Percentiles rank a stretch among this genome's conserved stretches.
These are phyloP conservation scores for Carcina quercana DNA, from an alignment of 2,888 invertebrate species.

Conservation along the genomic window DNA sequence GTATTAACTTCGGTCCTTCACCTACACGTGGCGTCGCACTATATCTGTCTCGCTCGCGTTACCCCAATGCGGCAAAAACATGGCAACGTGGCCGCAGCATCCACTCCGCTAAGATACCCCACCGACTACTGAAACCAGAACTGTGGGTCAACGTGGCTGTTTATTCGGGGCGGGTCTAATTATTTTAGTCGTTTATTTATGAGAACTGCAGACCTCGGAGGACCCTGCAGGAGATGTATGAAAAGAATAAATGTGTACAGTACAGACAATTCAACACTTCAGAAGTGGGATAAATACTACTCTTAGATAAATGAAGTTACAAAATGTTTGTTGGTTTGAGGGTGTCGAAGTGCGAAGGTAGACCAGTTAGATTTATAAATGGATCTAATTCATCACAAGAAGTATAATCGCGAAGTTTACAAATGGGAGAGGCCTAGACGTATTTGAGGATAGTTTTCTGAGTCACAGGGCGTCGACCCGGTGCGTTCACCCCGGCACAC, in stretches of 20 bases:
- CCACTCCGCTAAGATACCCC: slow-evolving; percentile 21
- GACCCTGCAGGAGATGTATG: neutral
- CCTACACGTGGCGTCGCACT: slow-evolving; percentile 16
- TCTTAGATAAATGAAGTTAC: too few species aligned
- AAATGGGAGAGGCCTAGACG: slow-evolving; percentile 39
- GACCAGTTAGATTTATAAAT: too few species aligned
- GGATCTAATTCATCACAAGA: too few species aligned
- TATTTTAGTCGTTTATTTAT: neutral
- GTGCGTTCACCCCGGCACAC: slow-evolving; percentile 33
- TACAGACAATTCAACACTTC: too few species aligned
- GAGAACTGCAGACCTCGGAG: neutral
- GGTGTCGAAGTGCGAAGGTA: too few species aligned
- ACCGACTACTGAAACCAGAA: too few species aligned
- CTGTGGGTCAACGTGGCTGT: neutral
- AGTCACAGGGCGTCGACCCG: slow-evolving; percentile 50
- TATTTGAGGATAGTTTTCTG: slow-evolving; percentile 47
- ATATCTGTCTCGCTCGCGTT: slow-evolving; percentile 37
- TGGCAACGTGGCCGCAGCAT: slow-evolving; percentile 47
- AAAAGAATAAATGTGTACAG: too few species aligned
- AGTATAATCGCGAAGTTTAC: slow-evolving; percentile 30
- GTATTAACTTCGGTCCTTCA: slow-evolving; percentile 21
- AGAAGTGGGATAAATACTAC: too few species aligned
- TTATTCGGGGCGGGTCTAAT: neutral
- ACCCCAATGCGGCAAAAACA: slow-evolving; percentile 64
- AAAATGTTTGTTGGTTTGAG: too few species aligned